phyloP scores from a whole-genome alignment of 2,797 vertebrate species.

The Denticeps clupeoides region DNA sequence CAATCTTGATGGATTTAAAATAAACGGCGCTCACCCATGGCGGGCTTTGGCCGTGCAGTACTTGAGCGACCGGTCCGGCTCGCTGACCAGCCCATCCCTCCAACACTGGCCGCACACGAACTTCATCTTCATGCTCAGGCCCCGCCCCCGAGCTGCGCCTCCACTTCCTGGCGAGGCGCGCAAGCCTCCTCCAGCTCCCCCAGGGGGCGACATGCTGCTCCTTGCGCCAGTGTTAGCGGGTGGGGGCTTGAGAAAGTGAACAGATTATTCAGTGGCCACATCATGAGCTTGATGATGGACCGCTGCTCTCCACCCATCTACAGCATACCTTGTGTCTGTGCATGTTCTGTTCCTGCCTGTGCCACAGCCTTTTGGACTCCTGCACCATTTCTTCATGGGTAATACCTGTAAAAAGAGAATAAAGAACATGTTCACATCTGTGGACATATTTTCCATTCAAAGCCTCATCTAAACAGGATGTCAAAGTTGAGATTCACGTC shows the following conservation, averaged over 20 bases:
- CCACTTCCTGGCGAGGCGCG: not conserved
- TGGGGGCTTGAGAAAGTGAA: no score
- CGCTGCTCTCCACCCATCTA: no score
- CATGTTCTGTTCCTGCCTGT: constrained; percentile 32
- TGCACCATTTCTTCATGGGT: constrained; percentile 79
- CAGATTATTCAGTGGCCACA: no score
- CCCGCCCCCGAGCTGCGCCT: constrained; percentile 20
- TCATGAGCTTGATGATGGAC: no score
- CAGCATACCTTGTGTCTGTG: constrained; percentile 31
- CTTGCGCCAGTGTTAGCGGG: no score
- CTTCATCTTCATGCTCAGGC: constrained; percentile 78
- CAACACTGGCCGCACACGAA: constrained; percentile 85
- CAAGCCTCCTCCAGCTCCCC: not conserved
- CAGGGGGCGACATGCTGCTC: no score
- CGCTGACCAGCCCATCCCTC: constrained; percentile 70
- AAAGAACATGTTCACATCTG: constrained; percentile 13
- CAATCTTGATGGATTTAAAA: no score
- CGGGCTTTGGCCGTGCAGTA: constrained; percentile 82
- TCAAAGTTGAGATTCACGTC: no score
- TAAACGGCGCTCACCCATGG: constrained; percentile 73
- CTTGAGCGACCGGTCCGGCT: constrained; percentile 78
- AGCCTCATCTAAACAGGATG: no score
- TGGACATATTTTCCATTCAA: no score
- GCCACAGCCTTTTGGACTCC: constrained; percentile 69
- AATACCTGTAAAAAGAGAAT: constrained; percentile 61